Evolutionary conservation across 2,797 vertebrate genomes (phyloP), one percentile per base, ranked within the genome.

Genomic region (Hippocampus kuda): DNA sequence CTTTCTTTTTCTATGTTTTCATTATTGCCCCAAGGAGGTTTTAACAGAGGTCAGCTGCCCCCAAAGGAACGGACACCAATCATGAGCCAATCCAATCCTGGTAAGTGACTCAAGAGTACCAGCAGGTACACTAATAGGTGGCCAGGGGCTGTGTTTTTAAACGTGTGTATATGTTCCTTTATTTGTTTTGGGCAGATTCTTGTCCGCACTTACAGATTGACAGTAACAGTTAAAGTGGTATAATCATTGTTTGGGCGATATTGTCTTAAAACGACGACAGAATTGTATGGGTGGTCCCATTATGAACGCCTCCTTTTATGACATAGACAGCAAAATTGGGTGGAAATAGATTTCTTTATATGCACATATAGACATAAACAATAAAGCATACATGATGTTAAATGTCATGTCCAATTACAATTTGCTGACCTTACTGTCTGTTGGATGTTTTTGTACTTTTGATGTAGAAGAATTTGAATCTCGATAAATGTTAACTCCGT

Each of bases 1-100:
- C 66, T 8, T 11, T 34, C 67, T 64, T 42, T 74, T 41, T 84
- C 72, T 81, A 76, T 70, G 79, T 77, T 74, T 82, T 84, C 85
- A 75, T 84, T 60, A 70, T 84, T 78, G 76, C 80, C 78, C 70
- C 80, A 73, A 81, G 78, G 87, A 93, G 91, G 75, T 80, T 89
- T 89, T 75, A 91, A 90, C 87, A 90, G 89, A 75, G 88, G 91
- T 79, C 90, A 91, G 79, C 84, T 79, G 2, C 80, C 84, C 68
- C 72, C 80, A 67, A 75, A 89, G 38, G 88, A 92, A 78, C 87
- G 86, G 76, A 86, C 73, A 72, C 86, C 86, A 69, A 81, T 80
- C 54, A 69, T 77, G 41, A 84, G 79, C 64, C 90, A 89, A 83
- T 77, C 88, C 54, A 92, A 85, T 85, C 89, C 90, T 15, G 67